Percentiles rank a stretch among this genome's conserved stretches.
These are phyloP conservation scores for Cettia cetti DNA, from an alignment of 2,113 vertebrate genomes.

Conservation along the genomic window DNA sequence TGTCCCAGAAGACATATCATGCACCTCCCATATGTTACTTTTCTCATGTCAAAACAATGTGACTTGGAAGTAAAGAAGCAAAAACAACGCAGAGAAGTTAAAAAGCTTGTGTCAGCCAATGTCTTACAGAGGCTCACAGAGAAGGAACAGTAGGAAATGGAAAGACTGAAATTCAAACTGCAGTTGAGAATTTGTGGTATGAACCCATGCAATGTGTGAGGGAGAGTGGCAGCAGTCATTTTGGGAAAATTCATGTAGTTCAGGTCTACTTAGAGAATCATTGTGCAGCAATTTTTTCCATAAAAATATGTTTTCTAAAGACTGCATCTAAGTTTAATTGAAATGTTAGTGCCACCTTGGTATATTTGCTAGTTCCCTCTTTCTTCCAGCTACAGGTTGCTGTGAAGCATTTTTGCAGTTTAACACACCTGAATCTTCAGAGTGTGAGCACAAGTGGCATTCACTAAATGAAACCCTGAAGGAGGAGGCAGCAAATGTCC, in stretches of 20 bases:
- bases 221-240: not conserved
- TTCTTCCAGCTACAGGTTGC: not conserved
- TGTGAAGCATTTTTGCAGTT: not conserved
- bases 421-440: not conserved
- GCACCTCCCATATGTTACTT: accelerated
- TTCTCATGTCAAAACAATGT: not conserved
- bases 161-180: not conserved
- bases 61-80: not conserved
- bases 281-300: not conserved
- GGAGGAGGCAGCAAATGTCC: not conserved
- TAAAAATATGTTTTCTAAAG: not conserved
- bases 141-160: not conserved
- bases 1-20: not conserved
- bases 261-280: not conserved
- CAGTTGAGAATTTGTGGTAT: not conserved
- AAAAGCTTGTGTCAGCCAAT: not conserved
- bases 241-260: not conserved
- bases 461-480: not conserved
- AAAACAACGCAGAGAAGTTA: not conserved
- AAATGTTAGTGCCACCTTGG: not conserved
- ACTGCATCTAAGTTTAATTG: not conserved
- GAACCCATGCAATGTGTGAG: not conserved
- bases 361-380: not conserved
- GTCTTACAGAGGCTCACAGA: not conserved
- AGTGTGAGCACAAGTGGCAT: not conserved